Evolutionary conservation across 2,797 vertebrate genomes (phyloP).

Genomic region (Enteromius thamalakanensis): DNA sequence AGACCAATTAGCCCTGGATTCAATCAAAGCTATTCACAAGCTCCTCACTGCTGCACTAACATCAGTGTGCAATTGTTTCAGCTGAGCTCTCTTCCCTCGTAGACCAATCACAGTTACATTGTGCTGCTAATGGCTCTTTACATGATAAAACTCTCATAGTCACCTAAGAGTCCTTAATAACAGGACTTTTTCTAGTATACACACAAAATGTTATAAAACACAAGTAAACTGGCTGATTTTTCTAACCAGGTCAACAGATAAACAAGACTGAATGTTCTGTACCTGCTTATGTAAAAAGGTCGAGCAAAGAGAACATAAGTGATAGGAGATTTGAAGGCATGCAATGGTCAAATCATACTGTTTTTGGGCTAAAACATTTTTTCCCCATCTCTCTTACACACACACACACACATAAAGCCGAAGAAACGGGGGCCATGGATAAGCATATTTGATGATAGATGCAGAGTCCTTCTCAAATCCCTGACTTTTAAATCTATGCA

Average conservation of each 20-base stretch:
- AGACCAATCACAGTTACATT: constrained; percentile 11
- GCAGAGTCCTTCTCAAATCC: constrained; percentile 61
- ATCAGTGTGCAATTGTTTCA: constrained; percentile 37
- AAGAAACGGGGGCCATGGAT: constrained; percentile 29
- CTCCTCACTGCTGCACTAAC: constrained; percentile 49
- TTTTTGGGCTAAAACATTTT: constrained; percentile 27
- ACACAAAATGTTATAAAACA: constrained; percentile 18
- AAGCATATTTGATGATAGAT: constrained; percentile 47
- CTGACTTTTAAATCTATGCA: constrained; percentile 64
- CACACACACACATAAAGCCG: constrained; percentile 11
- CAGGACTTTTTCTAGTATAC: neutral
- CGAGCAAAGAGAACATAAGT: constrained; percentile 11
- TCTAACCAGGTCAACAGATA: constrained; percentile 33
- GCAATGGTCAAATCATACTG: constrained; percentile 23
- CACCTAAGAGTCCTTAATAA: constrained; percentile 18
- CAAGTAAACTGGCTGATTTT: constrained; percentile 27
- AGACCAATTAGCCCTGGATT: constrained; percentile 57
- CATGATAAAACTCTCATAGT: constrained; percentile 38
- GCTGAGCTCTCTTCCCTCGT: constrained; percentile 17
- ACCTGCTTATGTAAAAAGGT: constrained; percentile 25
- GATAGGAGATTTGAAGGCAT: constrained; percentile 21
- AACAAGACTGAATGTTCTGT: constrained; percentile 35
- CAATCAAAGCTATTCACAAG: constrained; percentile 54
- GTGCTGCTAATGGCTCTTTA: constrained; percentile 28
- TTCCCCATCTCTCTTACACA: constrained; percentile 3